Evolutionary conservation across 2,888 invertebrate genomes (phyloP), one percentile per base, ranked within the genome.

Genomic region (Trachelus tabidus): DNA sequence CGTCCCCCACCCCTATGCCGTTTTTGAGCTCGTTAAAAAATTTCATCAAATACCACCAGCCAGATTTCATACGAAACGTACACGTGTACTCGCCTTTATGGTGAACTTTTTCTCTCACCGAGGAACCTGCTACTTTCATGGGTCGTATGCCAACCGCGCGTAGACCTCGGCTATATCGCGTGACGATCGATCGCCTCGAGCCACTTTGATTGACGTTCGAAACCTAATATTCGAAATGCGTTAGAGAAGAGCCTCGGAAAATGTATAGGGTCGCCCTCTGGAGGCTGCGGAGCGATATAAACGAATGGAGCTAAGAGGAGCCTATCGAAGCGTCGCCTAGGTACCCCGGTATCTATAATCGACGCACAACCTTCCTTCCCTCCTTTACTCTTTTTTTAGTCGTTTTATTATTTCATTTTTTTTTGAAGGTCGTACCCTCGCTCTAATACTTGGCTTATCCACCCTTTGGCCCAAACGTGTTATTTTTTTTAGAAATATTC

Each of bases 151-250:
- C 40, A 56, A 23, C 40, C 40, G 40, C 40, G 23, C 40, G 4
- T 23, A 56, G 4, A 56, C 40, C 40, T 56, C 40, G 40, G 15
- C 40, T 23, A 23, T 56, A 56, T 56, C 40, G 15, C 23, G 77
- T 76, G 75, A 80, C 83, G 81, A 85, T 86, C 83, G 82, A 86
- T 83, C 71, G 33, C 31, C 15, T 31, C 78, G 81, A 79, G 77
- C 80, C 77, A 78, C 77, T 81, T 81, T 87, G 87, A 87, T 87
- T 84, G 87, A 87, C 85, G 82, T 83, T 82, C 82, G 82, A 84
- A 86, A 86, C 81, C 83, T 85, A 87, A 87, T 87, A 86, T 87
- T 82, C 84, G 81, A 83, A 81, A 85, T 81, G 77, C 83, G 81
- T 81, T 77, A 76, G 79, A 79, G 69, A 77, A 80, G 37, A 80